Base-by-base conservation (phyloP, 2,888 invertebrate species). In the Argyresthia albistria region DNA sequence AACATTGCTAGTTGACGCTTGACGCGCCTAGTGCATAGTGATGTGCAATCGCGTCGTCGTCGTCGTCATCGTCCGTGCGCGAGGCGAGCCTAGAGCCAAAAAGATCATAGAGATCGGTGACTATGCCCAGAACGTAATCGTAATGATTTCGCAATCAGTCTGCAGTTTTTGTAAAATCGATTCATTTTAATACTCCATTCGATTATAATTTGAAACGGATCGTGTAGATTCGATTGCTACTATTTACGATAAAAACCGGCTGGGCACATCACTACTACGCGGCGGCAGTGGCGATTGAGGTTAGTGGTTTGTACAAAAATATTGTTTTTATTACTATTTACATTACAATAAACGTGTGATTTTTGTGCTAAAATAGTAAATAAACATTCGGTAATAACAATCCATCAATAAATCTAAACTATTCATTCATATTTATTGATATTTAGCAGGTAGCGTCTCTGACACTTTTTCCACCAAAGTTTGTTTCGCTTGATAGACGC, bases 211-310 rank as follows among this genome's bases (percentile, higher is more conserved):
- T n/a, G 39, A n/a, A 39, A 4, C 10, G 9, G 39, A 39, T 39
- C 8, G 1, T 9, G 36, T 39, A 6, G 2, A 39, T 39, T 39
- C 39, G 25, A 4, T 25, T 39, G 1, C 39, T 11, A n/a, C n/a
- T n/a, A n/a, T n/a, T n/a, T n/a, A n/a, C n/a, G n/a, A 1, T 39
- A 8, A 39, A 39, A 39, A 35, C 15, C 4, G 15, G 6, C 11
- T 25, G 42, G n/a, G 0, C 4, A 56, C 70, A 70, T 53, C 75
- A 70, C 75, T 74, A 74, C 64, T 69, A 65, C 66, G 76, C 76
- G 72, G 73, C 75, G 75, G 79, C 70, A 73, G 74, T 67, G 70
- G 66, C 66, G 14, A 69, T 73, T 77, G 80, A 86, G 86, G 86
- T 86, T 86, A 84, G 81, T 76, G 60, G 66, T 67, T 73, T 69